Conservation (phyloP, 2,113 vertebrate genomes). For the Rhinogobius similis region DNA sequence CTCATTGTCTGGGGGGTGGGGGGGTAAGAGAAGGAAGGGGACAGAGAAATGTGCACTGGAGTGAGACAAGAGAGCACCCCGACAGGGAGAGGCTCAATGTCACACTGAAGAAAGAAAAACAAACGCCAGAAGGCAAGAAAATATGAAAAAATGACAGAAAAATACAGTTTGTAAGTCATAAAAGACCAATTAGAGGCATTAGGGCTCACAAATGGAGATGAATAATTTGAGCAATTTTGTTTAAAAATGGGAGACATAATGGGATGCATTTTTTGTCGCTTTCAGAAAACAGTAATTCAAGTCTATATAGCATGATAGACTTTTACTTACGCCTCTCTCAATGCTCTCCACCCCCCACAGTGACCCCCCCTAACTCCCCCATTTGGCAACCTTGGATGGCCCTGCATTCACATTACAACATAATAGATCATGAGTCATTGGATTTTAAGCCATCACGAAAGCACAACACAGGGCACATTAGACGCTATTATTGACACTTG, state of each 20-base stretch:
- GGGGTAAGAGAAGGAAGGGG: constrained; percentile 38
- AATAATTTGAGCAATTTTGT: constrained; percentile 68
- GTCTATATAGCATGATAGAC: constrained; percentile 51
- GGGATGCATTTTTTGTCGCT: constrained; percentile 23
- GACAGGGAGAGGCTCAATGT: constrained; percentile 77
- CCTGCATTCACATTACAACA: constrained; percentile 66
- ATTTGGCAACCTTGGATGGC: constrained; percentile 60
- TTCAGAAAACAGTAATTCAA: constrained; percentile 67
- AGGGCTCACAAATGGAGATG: constrained; percentile 61
- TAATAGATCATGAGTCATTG: constrained; percentile 70
- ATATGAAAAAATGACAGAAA: constrained; percentile 42
- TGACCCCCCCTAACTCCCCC: constrained; percentile 44
- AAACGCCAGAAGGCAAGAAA: constrained; percentile 59
- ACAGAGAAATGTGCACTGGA: constrained; percentile 74
- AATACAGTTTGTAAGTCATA: constrained; percentile 73
- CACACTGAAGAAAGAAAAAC: constrained; percentile 72
- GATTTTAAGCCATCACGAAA: constrained; percentile 63
- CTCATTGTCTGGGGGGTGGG: constrained; percentile 61
- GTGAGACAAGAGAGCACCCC: constrained; percentile 76
- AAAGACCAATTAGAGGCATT: constrained; percentile 75
- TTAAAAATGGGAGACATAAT: constrained; percentile 59
- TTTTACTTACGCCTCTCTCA: constrained; percentile 47
- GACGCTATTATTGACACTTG: constrained; percentile 65
- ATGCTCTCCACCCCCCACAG: not conserved
- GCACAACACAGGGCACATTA: constrained; percentile 67